These are phyloP conservation scores for Poeciliopsis paucimaculata DNA, from an alignment of 2,797 vertebrate genomes.

Conservation along the genomic window DNA sequence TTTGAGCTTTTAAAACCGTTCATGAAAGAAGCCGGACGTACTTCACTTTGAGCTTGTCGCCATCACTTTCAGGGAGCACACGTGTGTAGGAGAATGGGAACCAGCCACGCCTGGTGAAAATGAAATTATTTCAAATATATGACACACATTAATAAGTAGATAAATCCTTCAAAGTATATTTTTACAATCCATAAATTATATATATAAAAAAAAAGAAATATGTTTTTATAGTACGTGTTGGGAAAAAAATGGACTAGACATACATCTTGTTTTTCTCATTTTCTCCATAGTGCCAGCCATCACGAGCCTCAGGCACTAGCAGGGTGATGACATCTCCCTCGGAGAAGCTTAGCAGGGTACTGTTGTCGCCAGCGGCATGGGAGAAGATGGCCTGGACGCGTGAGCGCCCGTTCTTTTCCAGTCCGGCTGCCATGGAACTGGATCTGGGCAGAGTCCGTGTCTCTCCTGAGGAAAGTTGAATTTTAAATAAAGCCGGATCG, in stretches of 20 bases:
- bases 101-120: conserved; percentile 91
- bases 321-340: conserved; percentile 97
- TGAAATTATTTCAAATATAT: neutral
- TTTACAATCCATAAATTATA: neutral
- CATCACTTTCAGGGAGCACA: conserved; percentile 88
- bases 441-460: conserved; percentile 96
- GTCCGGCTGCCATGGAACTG: conserved; percentile 97
- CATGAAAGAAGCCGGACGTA: conserved; percentile 68
- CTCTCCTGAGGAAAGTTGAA: conserved; percentile 82
- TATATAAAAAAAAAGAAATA: no score
- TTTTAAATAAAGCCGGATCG: neutral
- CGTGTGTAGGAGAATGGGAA: conserved; percentile 98
- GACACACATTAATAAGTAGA: neutral
- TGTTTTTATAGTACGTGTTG: neutral
- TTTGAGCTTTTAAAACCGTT: neutral
- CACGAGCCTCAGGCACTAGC: conserved; percentile 95
- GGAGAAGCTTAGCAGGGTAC: conserved; percentile 95
- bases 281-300: conserved; percentile 98
- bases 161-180: neutral
- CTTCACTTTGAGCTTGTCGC: conserved; percentile 89
- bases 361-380: conserved; percentile 93
- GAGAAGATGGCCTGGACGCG: conserved; percentile 98
- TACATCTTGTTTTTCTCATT: conserved; percentile 98
- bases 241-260: conserved; percentile 51
- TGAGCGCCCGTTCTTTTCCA: conserved; percentile 93